phyloP scores from a whole-genome alignment of 2,113 vertebrate genomes.

The Myxocyprinus asiaticus region DNA sequence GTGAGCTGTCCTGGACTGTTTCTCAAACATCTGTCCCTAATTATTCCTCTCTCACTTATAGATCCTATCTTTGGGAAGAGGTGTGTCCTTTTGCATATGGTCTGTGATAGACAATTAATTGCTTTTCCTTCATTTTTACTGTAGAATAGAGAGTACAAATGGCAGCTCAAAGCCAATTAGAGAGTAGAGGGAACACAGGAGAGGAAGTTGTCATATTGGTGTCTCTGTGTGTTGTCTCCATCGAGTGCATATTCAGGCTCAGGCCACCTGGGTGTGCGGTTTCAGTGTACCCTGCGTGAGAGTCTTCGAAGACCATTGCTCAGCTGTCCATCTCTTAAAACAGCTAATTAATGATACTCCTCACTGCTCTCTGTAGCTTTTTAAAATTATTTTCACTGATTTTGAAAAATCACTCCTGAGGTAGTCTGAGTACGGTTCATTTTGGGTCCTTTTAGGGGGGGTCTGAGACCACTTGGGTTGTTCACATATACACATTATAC shows the following conservation, averaged over 20 bases:
- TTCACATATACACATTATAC: too few relatives aligned
- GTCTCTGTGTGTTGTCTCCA: conserved; percentile 33
- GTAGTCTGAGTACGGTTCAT: too few relatives aligned
- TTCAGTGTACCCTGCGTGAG: not conserved
- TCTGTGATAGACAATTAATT: conserved; percentile 75
- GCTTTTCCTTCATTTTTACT: conserved; percentile 57
- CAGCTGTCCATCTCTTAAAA: conserved; percentile 18
- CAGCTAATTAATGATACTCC: conserved; percentile 30
- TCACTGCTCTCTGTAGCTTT: not conserved
- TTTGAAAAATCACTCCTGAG: too few relatives aligned
- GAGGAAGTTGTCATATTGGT: conserved; percentile 68
- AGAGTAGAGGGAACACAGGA: conserved; percentile 62
- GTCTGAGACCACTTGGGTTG: too few relatives aligned
- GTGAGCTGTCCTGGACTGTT: conserved; percentile 73
- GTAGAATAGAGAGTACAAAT: conserved; percentile 69
- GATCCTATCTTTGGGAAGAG: conserved; percentile 70
- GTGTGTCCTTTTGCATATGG: conserved; percentile 70
- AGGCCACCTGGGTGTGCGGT: conserved; percentile 56
- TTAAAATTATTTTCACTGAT: too few relatives aligned
- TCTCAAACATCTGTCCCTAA: conserved; percentile 78
- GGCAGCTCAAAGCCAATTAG: conserved; percentile 78
- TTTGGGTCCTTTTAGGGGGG: too few relatives aligned
- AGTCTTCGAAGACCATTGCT: conserved; percentile 8
- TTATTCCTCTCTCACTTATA: conserved; percentile 71
- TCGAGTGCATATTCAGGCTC: conserved; percentile 19